Base-by-base conservation (phyloP, 2,888 invertebrate genomes). In the Gerris lacustris region DNA sequence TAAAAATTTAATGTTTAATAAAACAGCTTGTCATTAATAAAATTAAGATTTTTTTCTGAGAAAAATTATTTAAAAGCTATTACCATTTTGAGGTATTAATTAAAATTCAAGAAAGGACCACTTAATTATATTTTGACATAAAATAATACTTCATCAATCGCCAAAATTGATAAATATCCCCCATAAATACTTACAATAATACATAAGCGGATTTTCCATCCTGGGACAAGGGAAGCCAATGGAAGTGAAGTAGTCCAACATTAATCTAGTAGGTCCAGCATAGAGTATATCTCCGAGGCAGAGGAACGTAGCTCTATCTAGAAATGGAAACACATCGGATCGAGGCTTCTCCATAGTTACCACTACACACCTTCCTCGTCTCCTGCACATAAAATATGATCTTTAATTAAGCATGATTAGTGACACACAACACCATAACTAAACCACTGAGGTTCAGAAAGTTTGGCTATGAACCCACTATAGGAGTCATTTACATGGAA, bases 151-250 rank as follows among this genome's bases (percentile, higher is more conserved):
- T 31, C 4, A 31, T 31, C 31, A 31, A 31, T 31, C 4, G 31
- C 31, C 31, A 31, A 31, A 31, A 31, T 31, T 31, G 1, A 31
- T 31, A 31, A 31, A 31, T 31, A 31, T 31, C 2, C 31, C 1
- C 1, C 31, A 4, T 45, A 7, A 45, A 69, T 67, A 86, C 92
- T 87, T 82, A 94, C 94, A 83, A 79, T 96, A 98, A 81, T 96
- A 97, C 91, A 96, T 96, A n/a, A 97, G 84, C 0, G 97, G 97
- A 81, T 98, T 98, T 79, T 97, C 97, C 68, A 96, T 83, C 79
- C 95, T 93, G 0, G 97, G 97, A 80, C 97, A 98, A 0, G 96
- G 96, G 79, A 96, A 96, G 4, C 97, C 97, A 75, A 97, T 94
- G 74, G 90, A 90, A 71, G 93, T 90, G 80, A 97, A 98, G 81